Evolutionary conservation across 2,797 vertebrate species (phyloP).

Genomic region (Muscicapa comitata): DNA sequence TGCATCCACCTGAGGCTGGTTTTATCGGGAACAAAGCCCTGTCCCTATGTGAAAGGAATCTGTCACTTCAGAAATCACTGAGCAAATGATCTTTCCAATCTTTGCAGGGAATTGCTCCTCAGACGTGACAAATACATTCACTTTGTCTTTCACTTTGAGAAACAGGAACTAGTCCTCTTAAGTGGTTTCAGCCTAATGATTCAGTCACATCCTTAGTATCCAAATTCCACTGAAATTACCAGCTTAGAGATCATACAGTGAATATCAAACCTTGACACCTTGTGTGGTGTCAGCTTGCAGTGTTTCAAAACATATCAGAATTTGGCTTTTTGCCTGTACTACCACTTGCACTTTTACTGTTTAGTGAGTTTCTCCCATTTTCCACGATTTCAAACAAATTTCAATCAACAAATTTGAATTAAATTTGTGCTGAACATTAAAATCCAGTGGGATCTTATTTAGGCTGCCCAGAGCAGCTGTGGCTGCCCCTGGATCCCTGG

Average conservation of each 20-base stretch:
- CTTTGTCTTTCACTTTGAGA: background rate
- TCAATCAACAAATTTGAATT: background rate
- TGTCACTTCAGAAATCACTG: background rate
- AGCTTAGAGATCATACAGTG: background rate
- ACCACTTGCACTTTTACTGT: background rate
- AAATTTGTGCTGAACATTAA: background rate
- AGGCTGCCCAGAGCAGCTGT: background rate
- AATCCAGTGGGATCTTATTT: background rate
- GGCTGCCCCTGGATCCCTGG: background rate
- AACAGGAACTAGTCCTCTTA: background rate
- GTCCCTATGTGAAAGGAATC: background rate
- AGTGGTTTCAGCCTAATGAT: background rate
- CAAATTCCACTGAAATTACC: background rate
- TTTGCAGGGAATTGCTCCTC: background rate
- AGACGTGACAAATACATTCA: background rate
- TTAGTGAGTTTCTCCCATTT: background rate
- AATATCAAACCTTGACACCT: background rate
- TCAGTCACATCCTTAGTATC: background rate
- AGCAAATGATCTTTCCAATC: background rate
- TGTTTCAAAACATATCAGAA: background rate
- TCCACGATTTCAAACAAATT: background rate
- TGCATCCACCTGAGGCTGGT: background rate
- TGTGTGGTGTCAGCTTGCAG: fast-evolving
- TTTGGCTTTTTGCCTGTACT: background rate
- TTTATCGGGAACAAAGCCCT: background rate